Base-by-base conservation (phyloP, 2,888 invertebrate species). In the Hirtodrosophila duncani region DNA sequence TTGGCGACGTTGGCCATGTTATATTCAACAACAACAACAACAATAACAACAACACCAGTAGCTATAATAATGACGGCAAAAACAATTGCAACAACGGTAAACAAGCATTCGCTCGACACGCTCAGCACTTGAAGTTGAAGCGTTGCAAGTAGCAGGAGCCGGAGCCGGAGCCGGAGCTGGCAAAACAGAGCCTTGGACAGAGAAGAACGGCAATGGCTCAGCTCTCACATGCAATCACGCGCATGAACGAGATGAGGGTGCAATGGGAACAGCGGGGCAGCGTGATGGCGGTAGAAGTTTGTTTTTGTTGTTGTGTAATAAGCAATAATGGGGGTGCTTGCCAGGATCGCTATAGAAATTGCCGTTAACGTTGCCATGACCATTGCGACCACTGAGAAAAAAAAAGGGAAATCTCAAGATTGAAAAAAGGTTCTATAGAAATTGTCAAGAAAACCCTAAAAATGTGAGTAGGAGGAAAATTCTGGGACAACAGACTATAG, bases 91-190 rank as follows among this genome's bases (percentile, higher is more conserved):
- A 72, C 74, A 69, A 69, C 81, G 74, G 81, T 81, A 74, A 74
- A 81, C 79, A 81, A 74, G 72, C 51, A 74, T 81, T 78, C 56
- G 81, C 81, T 69, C 75, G 70, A 74, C 81, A 80, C 81, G 74
- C 72, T 74, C 74, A 50, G 39, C 70, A 78, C 71, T 80, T 65
- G 74, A 72, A 34, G 43, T 41, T 41, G 18, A 38, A 13, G 7
- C 34, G n/a, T 20, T 16, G 34, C 37, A 38, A 20, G 45, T 27
- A 30, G 55, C 49, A 48, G 16, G 33, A 39, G 41, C 41, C 46
- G 33, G 17, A 26, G 11, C 14, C 14, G 24, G 11, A 24, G 34
- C 36, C 23, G 24, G 53, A 37, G 38, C 37, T 39, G 21, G 26
- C 48, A 38, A 17, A 16, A 41, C 30, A 27, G 39, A 9, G 26